A percentile compares a stretch with the other conserved stretches of the same genome.
These are phyloP conservation scores for Drosophila sucinea DNA, from an alignment of 1,140 invertebrate genomes.

Conservation along the genomic window DNA sequence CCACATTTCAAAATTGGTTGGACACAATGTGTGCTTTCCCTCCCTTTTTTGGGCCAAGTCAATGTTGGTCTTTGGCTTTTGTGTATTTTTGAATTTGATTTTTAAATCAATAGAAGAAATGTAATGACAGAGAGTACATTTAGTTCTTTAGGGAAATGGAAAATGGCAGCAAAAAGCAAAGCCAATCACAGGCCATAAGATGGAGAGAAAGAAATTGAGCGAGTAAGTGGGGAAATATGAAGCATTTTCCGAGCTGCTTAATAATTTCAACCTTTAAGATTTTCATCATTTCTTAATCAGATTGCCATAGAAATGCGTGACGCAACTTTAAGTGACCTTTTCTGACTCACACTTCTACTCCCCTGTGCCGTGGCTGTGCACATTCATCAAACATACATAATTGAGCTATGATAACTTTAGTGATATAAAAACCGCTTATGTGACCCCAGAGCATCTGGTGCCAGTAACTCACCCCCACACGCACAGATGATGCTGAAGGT, in stretches of 20 bases:
- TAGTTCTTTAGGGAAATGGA: no score
- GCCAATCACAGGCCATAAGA: no score
- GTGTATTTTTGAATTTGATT: background rate
- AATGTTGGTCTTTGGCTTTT: background rate
- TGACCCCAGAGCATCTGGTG: slow-evolving; percentile 4
- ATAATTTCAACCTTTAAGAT: no score
- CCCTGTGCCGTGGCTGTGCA: background rate
- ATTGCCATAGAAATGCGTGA: background rate
- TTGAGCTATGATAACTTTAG: slow-evolving; percentile 6
- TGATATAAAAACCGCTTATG: slow-evolving; percentile 12
- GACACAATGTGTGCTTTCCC: background rate
- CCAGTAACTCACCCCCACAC: background rate
- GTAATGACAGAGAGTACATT: no score
- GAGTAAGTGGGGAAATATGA: no score
- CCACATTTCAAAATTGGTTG: slow-evolving; percentile 10
- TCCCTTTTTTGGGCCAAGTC: background rate
- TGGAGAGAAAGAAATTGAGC: no score
- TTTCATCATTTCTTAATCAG: no score
- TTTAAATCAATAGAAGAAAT: no score
- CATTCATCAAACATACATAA: slow-evolving; percentile 7
- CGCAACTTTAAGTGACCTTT: background rate
- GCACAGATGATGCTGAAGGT: slow-evolving; percentile 2
- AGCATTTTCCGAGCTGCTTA: no score
- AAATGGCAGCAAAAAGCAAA: no score
- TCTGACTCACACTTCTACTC: background rate